Conservation (phyloP, 1,140 invertebrate species). For the Pogonomyrmex barbatus region DNA sequence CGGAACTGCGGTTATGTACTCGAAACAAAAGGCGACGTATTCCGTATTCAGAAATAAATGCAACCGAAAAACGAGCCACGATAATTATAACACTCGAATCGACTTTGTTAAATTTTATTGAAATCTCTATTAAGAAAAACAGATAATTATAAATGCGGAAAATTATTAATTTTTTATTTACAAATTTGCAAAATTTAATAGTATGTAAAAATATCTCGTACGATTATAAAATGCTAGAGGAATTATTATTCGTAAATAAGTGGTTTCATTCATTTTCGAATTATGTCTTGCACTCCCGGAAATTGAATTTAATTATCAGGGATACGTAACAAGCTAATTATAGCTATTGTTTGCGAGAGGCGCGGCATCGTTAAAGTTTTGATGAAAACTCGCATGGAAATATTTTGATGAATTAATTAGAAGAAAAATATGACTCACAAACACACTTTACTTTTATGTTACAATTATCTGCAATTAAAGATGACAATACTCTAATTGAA, state of each 20-base stretch:
- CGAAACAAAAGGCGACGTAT: neutral
- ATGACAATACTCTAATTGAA: neutral
- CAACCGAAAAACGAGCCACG: neutral
- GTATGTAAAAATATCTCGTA: neutral
- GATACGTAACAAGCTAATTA: constrained; percentile 14
- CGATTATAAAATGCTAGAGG: neutral
- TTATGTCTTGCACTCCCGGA: neutral
- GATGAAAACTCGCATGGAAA: neutral
- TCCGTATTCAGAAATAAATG: neutral
- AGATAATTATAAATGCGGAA: neutral
- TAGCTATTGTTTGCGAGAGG: constrained; percentile 1
- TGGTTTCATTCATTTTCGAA: constrained; percentile 20
- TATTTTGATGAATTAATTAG: neutral
- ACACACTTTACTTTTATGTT: neutral
- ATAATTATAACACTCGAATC: neutral
- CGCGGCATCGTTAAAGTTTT: neutral
- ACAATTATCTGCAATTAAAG: neutral
- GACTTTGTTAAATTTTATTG: neutral
- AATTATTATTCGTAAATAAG: neutral
- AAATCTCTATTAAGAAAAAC: neutral
- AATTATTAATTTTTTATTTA: neutral
- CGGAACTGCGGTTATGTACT: neutral
- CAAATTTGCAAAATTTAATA: neutral
- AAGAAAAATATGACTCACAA: neutral
- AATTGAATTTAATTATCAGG: constrained; percentile 36